phyloP scores from a whole-genome alignment of 1,140 invertebrate genomes.

The Arion vulgaris region DNA sequence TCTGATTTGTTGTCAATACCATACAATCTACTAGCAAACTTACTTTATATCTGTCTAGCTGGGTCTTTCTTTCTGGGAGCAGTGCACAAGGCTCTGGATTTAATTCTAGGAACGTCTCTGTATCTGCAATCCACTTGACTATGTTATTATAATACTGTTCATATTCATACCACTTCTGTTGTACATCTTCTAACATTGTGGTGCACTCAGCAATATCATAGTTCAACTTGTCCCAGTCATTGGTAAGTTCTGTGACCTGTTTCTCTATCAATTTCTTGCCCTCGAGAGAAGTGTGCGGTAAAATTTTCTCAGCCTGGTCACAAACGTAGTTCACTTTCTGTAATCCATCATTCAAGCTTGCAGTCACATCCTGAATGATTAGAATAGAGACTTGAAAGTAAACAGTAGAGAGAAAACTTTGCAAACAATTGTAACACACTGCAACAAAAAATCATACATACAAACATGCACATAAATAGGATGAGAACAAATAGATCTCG shows the following conservation, averaged over 20 bases:
- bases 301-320: constrained; percentile 83
- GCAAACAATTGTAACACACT: too few species aligned
- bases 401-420: too few species aligned
- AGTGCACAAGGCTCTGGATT: constrained; percentile 76
- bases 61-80: constrained; percentile 83
- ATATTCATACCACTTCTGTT: constrained; percentile 88
- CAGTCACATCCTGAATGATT: constrained; percentile 60
- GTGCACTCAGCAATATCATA: constrained; percentile 85
- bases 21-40: not conserved
- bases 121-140: constrained; percentile 84
- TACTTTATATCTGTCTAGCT: constrained; percentile 84
- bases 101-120: constrained; percentile 64
- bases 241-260: constrained; percentile 87
- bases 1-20: constrained; percentile 79
- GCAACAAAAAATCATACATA: too few species aligned
- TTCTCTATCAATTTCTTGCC: constrained; percentile 88
- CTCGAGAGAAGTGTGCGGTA: constrained; percentile 86
- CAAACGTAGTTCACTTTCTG: constrained; percentile 71
- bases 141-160: constrained; percentile 83
- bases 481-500: too few species aligned
- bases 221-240: constrained; percentile 89
- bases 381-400: not conserved
- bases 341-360: constrained; percentile 66
- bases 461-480: too few species aligned
- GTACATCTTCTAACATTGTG: constrained; percentile 84